Base-by-base conservation (phyloP, 1,140 invertebrate species). In the Antheraea pernyi region DNA sequence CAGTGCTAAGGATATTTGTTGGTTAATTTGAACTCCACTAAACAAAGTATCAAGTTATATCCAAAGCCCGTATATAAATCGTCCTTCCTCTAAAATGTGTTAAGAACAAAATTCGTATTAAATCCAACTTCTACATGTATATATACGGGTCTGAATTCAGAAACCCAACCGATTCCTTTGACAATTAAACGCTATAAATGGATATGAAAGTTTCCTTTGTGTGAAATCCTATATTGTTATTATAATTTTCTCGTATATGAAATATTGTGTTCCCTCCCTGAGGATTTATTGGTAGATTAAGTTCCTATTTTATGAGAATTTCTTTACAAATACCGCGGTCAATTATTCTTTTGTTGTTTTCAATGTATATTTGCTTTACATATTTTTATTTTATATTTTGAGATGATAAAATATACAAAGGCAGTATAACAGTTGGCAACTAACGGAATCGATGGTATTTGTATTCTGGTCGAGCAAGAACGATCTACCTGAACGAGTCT, bases 171-270 rank as follows among this genome's bases (percentile, higher is more conserved):
- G 60, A 65, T 65, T 65, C 64, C 64, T 65, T 65, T 65, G 64
- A 65, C 64, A 65, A 65, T 65, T 65, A 65, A 65, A 65, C 46
- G 36, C 39, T 46, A 42, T 48, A 65, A 65, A 48, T 30, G 64
- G 42, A 42, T 48, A 48, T 65, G 64, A 63, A 63, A 48, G 64
- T 65, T 53, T 19, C 37, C 64, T 65, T 48, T 65, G 39, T 65
- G n/a, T 19, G 64, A 30, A 19, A 48, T 13, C 46, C 46, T 19
- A 30, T 46, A 65, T 65, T 65, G 64, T 65, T 65, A 65, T 65
- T 65, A 19, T 48, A 65, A 65, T 65, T 63, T 65, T 65, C 64
- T 65, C 19, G 22, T 65, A 42, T 65, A 42, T 48, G 42, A 65
- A 46, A 42, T 65, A 65, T 53, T 42, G 64, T 19, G 64, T 64